Evolutionary conservation across 2,113 vertebrate species (phyloP), one percentile per base, ranked within the genome.

Genomic region (Garra rufa): DNA sequence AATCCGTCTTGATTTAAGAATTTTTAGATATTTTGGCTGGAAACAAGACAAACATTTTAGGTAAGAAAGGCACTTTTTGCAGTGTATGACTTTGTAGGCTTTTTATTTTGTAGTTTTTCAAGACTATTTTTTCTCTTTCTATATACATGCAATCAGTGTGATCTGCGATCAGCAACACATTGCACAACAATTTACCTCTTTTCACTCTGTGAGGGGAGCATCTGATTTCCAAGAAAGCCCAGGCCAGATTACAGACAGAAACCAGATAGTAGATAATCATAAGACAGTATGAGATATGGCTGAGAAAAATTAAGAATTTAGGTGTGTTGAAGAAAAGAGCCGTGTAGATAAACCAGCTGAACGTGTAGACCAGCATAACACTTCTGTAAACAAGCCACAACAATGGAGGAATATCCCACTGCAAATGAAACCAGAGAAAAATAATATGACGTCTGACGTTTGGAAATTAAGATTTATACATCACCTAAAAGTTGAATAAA

Each of bases 371-470:
- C 70, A 86, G 71, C 61, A 76, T 76, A 11, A 67, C 50, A 57
- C 70, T 10, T 7, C 85, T 52, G 46, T 82, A 88, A 14, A 76
- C 11, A 69, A 89, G 75, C 83, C 88, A 87, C 19, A 63, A 28
- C 48, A 43, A 69, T 7, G 75, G 83, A 70, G 57, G 81, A 67
- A 89, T 80, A 41, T 87, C 75, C 88, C 88, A 89, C 88, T 89
- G 73, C 11, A 21, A 67, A 41, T 8, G n/a, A 30, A 30, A 67
- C 0, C 5, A 38, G 55, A 63, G 15, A 70, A 0, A 46, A 57
- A 34, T 34, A 4, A 34, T 34, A 34, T 34, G 34, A 34, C 4
- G 4, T 34, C 1, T 34, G 34, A 34, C 21, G n/a, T 69, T 21
- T 69, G 34, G 4, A 69, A n/a, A 13, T 19, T 67, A n/a, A n/a